Evolutionary conservation across 1,140 invertebrate species (phyloP), one percentile per base, ranked within the genome.

Genomic region (Harpegnathos saltator): DNA sequence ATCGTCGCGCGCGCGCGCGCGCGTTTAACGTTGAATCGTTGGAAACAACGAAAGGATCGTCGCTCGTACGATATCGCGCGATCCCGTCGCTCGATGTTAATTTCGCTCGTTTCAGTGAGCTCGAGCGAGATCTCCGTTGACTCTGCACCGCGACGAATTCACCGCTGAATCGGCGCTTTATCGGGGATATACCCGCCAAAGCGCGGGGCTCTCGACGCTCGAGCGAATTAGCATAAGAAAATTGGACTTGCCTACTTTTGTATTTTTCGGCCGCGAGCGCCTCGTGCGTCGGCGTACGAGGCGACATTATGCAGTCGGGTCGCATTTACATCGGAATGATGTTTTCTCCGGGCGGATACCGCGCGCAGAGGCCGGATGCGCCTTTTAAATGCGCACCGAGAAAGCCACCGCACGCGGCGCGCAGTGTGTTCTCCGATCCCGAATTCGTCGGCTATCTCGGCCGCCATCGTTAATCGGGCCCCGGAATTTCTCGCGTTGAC

Each of bases 301-400:
- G 29, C 74, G 62, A 68, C 52, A 80, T 80, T 80, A 80, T 71
- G 24, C 75, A 80, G 75, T 58, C 52, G 33, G 75, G 65, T 80
- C 72, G 73, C 85, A 87, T 88, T 87, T 88, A 75, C 87, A 88
- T 88, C 59, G 71, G 62, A 88, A 88, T 83, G 73, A 86, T 71
- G 65, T 80, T 80, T 74, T 71, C 75, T 71, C 65, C 75, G 4
- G 12, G 48, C 65, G 9, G 54, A 24, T 58, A 19, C 65, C 75
- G 56, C 75, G 75, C 59, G n/a, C n/a, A n/a, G n/a, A n/a, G 75
- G 63, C 75, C 75, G 75, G 75, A 80, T 80, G 75, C 52, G 17
- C 52, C 65, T 80, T 71, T 54, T 80, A 54, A 80, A 80, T 38
- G 19, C 26, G 15, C 12, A 52, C n/a, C 52, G 75, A 71, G 65